Evolutionary conservation across 2,113 vertebrate genomes (phyloP), one percentile per base, ranked within the genome.

Genomic region (Struthidea cinerea): DNA sequence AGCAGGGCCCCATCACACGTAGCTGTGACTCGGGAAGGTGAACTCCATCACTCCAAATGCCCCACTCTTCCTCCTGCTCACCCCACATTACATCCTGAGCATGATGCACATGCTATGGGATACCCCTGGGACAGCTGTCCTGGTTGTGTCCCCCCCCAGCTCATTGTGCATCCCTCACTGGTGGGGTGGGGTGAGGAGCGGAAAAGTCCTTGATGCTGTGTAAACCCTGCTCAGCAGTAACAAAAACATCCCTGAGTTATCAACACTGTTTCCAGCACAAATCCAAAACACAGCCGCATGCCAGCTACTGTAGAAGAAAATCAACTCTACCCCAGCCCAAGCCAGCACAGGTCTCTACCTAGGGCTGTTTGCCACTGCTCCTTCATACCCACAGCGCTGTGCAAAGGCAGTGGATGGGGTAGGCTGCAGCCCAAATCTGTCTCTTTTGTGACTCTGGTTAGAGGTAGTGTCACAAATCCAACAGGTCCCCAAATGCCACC

Each of bases 331-430:
- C 16, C 16, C 63, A 76, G 21, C 12, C 77, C 39, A 87, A 76
- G 49, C 6, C 13, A 76, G 42, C 57, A 57, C 16, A 53, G 7
- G 2, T 30, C 10, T 68, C 46, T 57, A 28, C 19, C 61, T 3
- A 1, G 37, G 18, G 16, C 26, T 73, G n/a, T 16, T 61, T 70
- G 76, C 21, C 10, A 8, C n/a, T 33, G 44, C 7, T 71, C 24
- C 11, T 3, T 41, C 46, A 11, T 13, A 16, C 22, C 52, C 1
- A 0, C 13, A 35, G 28, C 3, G 1, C 39, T 52, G 16, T 55
- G 55, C 16, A 80, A 63, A 50, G 35, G 8, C 13, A 53, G 13
- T 6, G 10, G n/a, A 10, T 3, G 24, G 42, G 15, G 13, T 3
- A n/a, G 13, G 32, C 69, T 84, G 39, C 27, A 91, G 42, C 56